Base-by-base conservation (phyloP, 2,888 invertebrate genomes). In the Xestia c-nigrum region DNA sequence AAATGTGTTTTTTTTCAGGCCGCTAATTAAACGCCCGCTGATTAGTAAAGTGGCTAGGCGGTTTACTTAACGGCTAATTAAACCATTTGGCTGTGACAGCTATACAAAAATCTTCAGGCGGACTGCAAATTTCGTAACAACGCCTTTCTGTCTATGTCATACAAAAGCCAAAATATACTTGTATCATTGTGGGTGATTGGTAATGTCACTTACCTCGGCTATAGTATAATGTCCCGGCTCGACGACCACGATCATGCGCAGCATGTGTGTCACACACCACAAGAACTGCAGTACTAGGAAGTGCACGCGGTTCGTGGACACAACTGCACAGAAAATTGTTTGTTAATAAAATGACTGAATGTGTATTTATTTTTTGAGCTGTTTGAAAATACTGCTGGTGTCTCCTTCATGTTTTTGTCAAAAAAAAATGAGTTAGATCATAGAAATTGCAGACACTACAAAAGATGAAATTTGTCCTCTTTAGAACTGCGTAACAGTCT, bases 141-240 rank as follows among this genome's bases (percentile, higher is more conserved):
- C 7, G 50, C 3, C 19, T 7, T 19, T 19, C 47, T 16, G 1
- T 50, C 21, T 50, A 9, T 50, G 21, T 21, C 9, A 52, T 9
- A 10, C 21, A 0, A 21, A 21, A 52, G 3, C 21, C 52, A 21
- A 21, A 21, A 52, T 9, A 52, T 21, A 21, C 21, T 21, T 52
- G 52, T 21, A 52, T 21, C 52, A 52, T 52, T 21, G 21, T 21
- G 21, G 9, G 9, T 21, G 21, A 52, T 52, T 21, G 9, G 10
- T 52, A 19, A 55, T 10, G 5, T 5, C 24, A 21, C 57, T 69
- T 87, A 97, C 97, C 96, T 97, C 97, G 6, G 90, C 90, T 24
- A 97, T 95, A 31, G 97, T 97, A 72, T 95, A 94, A 83, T 97
- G 97, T 65, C 97, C 97, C 0, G 97, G 97, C 72, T 97, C 97